Conservation (phyloP, 2,113 vertebrate species). For the Ceratotherium simum region DNA sequence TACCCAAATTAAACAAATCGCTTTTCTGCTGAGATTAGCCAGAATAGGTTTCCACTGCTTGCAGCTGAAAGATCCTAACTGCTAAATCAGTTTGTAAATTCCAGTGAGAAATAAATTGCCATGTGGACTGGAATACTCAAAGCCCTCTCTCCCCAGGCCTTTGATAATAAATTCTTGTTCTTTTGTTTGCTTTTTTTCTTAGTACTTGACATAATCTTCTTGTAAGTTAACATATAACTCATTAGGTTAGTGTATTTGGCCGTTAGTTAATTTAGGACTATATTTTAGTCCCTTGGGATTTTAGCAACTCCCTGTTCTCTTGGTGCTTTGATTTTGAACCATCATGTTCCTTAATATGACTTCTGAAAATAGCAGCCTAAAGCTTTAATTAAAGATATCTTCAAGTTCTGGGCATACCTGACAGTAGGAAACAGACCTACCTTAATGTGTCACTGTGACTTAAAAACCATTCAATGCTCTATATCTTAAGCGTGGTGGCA, state of each 20-base stretch:
- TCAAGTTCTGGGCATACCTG: conserved; percentile 6
- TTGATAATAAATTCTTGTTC: not conserved
- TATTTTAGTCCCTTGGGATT: not conserved
- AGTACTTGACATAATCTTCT: not conserved
- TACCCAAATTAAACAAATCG: not conserved
- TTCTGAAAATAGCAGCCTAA: conserved; percentile 9
- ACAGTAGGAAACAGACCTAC: not conserved
- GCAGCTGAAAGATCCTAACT: not conserved
- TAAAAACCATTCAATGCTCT: not conserved
- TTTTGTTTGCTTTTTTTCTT: not conserved
- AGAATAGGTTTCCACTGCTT: not conserved
- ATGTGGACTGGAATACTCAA: not conserved
- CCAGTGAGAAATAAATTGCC: not conserved
- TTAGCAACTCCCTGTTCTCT: conserved; percentile 16
- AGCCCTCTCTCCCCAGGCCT: not conserved
- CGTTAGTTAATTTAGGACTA: not conserved
- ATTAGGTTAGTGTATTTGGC: conserved; percentile 11
- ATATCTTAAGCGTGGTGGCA: not conserved
- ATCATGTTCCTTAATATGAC: not conserved
- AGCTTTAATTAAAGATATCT: conserved; percentile 23
- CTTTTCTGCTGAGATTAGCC: conserved; percentile 33
- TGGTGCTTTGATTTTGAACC: conserved; percentile 58
- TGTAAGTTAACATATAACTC: not conserved
- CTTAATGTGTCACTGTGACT: not conserved
- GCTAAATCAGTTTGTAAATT: not conserved